phyloP scores from a whole-genome alignment of 2,888 invertebrate genomes.

The Orthosia incerta region DNA sequence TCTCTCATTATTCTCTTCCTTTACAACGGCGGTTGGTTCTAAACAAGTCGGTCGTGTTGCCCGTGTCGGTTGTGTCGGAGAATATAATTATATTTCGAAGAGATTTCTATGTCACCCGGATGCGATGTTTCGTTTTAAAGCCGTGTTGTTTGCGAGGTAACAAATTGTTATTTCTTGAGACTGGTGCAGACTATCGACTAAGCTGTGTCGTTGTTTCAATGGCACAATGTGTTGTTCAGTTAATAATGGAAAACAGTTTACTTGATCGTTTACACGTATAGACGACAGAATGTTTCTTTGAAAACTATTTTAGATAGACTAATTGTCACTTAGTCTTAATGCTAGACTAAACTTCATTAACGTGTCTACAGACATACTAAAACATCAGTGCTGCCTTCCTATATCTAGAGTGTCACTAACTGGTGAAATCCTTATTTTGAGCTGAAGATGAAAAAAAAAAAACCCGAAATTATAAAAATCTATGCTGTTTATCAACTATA shows the following conservation, averaged over 20 bases:
- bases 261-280: neutral
- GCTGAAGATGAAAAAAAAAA: too few species aligned
- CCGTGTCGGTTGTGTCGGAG: slow-evolving; percentile 49
- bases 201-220: slow-evolving; percentile 10
- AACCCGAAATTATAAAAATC: too few species aligned
- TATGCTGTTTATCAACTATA: too few species aligned
- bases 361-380: slow-evolving; percentile 12
- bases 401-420: too few species aligned
- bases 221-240: slow-evolving; percentile 1
- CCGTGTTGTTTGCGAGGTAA: slow-evolving; percentile 42
- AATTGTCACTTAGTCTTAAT: neutral
- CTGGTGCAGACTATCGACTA: slow-evolving; percentile 3
- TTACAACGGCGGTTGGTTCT: slow-evolving; percentile 73
- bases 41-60: slow-evolving; percentile 72
- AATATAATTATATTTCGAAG: slow-evolving; percentile 72
- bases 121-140: slow-evolving; percentile 53
- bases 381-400: neutral
- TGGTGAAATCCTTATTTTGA: too few species aligned
- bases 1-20: slow-evolving; percentile 75
- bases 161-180: slow-evolving; percentile 50
- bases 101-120: slow-evolving; percentile 60
- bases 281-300: neutral
- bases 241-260: neutral
- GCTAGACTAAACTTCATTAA: slow-evolving; percentile 10
- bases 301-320: neutral